Evolutionary conservation across 2,888 invertebrate genomes (phyloP).

Genomic region (Leptinotarsa tumamoca): DNA sequence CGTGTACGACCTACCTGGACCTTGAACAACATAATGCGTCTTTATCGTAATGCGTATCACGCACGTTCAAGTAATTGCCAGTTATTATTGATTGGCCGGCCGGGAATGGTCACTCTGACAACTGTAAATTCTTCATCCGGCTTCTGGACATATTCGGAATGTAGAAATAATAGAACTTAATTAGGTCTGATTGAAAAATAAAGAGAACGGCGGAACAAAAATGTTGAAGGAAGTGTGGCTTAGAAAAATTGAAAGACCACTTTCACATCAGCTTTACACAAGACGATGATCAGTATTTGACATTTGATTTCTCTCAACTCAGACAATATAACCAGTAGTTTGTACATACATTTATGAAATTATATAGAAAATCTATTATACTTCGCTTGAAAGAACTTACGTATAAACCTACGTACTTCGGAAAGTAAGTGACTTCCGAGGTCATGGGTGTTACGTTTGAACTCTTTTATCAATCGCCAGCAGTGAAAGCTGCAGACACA

Average conservation of each 20-base stretch:
- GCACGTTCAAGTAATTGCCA: neutral
- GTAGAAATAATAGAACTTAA: conserved; percentile 21
- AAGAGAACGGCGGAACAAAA: neutral
- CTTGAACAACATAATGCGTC: neutral
- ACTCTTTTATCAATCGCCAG: no score
- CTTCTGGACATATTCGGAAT: conserved; percentile 19
- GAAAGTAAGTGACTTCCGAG: no score
- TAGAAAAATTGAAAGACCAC: neutral
- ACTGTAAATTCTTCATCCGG: conserved; percentile 22
- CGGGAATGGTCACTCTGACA: neutral
- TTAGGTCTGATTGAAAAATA: conserved; percentile 7
- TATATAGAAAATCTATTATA: no score
- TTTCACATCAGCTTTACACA: no score
- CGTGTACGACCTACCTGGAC: neutral
- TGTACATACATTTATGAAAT: no score
- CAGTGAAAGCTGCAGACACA: no score
- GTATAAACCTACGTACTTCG: no score
- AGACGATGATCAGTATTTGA: no score
- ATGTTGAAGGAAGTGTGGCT: neutral
- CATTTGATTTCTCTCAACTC: no score
- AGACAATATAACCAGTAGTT: no score
- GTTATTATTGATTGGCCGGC: conserved; percentile 5
- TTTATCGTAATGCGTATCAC: conserved; percentile 5
- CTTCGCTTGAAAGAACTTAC: no score
- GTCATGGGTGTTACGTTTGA: no score